These are phyloP conservation scores for Ophraella communa DNA, from an alignment of 2,888 invertebrate species.

Conservation along the genomic window DNA sequence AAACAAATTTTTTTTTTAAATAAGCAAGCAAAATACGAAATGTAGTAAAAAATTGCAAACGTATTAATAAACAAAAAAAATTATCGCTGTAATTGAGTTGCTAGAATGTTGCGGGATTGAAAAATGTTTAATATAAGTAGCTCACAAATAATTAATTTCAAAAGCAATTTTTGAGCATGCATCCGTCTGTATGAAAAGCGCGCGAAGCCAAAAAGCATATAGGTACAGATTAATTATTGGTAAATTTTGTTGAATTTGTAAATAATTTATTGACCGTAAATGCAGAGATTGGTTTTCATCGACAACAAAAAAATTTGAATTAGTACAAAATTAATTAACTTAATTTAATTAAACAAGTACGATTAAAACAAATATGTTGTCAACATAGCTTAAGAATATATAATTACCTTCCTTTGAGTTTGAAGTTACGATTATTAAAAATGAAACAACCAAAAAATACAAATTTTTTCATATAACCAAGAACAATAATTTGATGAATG, in stretches of 20 bases:
- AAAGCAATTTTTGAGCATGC: constrained; percentile 40
- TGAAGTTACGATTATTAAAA: too few relatives aligned
- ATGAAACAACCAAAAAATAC: too few relatives aligned
- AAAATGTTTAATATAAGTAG: constrained; percentile 30
- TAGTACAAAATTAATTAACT: background rate
- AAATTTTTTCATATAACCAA: too few relatives aligned
- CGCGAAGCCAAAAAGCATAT: constrained; percentile 23
- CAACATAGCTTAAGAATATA: too few relatives aligned
- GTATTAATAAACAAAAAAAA: constrained; percentile 31
- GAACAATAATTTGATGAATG: background rate
- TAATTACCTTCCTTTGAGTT: too few relatives aligned
- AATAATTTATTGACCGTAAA: background rate
- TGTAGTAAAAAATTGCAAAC: constrained; percentile 36
- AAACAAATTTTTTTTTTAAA: background rate
- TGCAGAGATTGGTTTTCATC: background rate
- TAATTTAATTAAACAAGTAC: background rate
- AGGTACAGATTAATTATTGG: constrained; percentile 3
- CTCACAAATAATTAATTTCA: constrained; percentile 24
- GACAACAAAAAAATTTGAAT: background rate
- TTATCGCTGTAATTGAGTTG: constrained; percentile 59
- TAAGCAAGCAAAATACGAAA: constrained; percentile 42
- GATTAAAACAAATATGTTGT: too few relatives aligned
- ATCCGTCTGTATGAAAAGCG: constrained; percentile 27
- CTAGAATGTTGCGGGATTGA: constrained; percentile 63
- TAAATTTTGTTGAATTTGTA: background rate